Conservation (phyloP, 2,797 vertebrate genomes). For the Acomys russatus region DNA sequence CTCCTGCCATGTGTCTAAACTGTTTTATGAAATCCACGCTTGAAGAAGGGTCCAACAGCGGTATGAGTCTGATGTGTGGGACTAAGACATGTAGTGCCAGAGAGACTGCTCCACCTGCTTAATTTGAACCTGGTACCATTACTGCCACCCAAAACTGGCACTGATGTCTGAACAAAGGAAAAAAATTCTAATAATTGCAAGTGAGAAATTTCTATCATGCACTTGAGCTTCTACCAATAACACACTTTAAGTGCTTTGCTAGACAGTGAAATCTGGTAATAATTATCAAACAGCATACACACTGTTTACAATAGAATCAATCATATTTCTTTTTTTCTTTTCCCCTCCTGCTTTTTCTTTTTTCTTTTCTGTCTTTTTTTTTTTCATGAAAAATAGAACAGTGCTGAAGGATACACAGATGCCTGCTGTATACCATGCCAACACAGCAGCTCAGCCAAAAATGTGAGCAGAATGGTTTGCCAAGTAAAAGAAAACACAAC, state of each 20-base stretch:
- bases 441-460: conserved; percentile 90
- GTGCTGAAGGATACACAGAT: conserved; percentile 89
- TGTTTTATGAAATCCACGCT: conserved; percentile 64
- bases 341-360: conserved; percentile 52
- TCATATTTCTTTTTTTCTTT: conserved; percentile 87
- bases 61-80: conserved; percentile 2
- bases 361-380: conserved; percentile 87
- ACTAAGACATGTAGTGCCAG: conserved; percentile 30
- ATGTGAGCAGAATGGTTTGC: conserved; percentile 87
- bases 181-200: conserved; percentile 80
- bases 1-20: conserved; percentile 67
- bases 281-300: conserved; percentile 90
- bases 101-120: conserved; percentile 49
- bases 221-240: conserved; percentile 85
- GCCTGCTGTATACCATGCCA: conserved; percentile 88
- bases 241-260: conserved; percentile 87
- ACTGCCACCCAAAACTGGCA: conserved; percentile 65
- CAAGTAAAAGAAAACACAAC: conserved; percentile 92
- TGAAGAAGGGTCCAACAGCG: not conserved
- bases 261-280: conserved; percentile 90
- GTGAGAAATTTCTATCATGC: conserved; percentile 82
- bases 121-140: conserved; percentile 64
- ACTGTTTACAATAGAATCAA: conserved; percentile 90
- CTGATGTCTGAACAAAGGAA: conserved; percentile 63
- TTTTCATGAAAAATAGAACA: conserved; percentile 88